Evolutionary conservation across 1,140 invertebrate genomes (phyloP).

Genomic region (Diplogasteroides magnus): DNA sequence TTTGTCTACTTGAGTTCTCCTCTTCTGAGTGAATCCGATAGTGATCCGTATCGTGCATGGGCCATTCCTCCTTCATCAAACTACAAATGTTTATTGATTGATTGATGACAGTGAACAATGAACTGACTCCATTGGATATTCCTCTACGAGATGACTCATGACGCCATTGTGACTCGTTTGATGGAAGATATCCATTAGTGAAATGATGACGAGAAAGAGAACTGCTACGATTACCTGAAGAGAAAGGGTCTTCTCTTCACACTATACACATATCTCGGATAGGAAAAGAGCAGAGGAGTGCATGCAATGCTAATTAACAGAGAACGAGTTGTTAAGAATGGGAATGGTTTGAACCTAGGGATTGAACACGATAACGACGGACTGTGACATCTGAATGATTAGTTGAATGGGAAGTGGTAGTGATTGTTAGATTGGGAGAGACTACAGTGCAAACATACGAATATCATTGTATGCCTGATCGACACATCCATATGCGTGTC

Average conservation of each 20-base stretch:
- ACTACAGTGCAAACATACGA: too few relatives aligned
- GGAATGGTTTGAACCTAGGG: too few relatives aligned
- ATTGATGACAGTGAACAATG: not conserved
- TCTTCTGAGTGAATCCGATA: constrained; percentile 46
- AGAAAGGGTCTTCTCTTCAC: too few relatives aligned
- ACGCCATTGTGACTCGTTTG: constrained; percentile 31
- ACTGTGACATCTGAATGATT: too few relatives aligned
- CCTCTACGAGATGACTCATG: constrained; percentile 16
- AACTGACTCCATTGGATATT: constrained; percentile 17
- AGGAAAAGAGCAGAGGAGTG: too few relatives aligned
- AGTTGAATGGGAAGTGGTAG: too few relatives aligned
- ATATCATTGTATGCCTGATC: constrained; percentile 28
- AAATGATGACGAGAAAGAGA: constrained; percentile 23
- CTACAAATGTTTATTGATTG: constrained; percentile 27
- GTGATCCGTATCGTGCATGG: constrained; percentile 43
- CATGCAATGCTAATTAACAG: too few relatives aligned
- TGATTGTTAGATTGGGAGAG: too few relatives aligned
- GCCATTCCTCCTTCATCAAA: constrained; percentile 27
- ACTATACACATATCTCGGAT: too few relatives aligned
- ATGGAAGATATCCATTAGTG: constrained; percentile 10
- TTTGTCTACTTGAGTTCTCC: constrained; percentile 51
- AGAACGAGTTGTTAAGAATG: too few relatives aligned
- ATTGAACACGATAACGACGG: too few relatives aligned
- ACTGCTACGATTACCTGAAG: constrained; percentile 27
- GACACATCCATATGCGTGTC: constrained; percentile 33